These are phyloP conservation scores for Tiphia femorata DNA, from an alignment of 2,888 invertebrate genomes.

Conservation along the genomic window DNA sequence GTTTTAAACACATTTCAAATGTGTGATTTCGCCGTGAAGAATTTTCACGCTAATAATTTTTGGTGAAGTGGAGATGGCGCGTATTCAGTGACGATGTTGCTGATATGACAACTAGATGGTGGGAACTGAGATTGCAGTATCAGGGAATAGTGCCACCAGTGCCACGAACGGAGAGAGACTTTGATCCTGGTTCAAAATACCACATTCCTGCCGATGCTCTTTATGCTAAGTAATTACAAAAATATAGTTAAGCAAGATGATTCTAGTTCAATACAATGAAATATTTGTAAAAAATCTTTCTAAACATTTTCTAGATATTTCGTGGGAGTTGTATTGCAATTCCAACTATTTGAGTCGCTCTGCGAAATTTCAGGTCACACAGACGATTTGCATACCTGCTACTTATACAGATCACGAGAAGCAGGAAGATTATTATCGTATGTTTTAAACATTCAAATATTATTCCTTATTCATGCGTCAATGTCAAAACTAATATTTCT, in stretches of 20 bases:
- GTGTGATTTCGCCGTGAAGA: too few relatives aligned
- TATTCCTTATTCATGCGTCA: neutral
- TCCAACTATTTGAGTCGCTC: slow-evolving; percentile 85
- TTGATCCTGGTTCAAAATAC: slow-evolving; percentile 87
- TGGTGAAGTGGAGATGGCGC: slow-evolving; percentile 82
- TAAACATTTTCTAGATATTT: slow-evolving; percentile 80
- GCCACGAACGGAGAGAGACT: slow-evolving; percentile 79
- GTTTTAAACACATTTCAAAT: too few relatives aligned
- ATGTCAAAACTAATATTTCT: neutral
- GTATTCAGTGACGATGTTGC: slow-evolving; percentile 81
- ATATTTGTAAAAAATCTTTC: slow-evolving; percentile 4
- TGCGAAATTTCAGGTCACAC: slow-evolving; percentile 80
- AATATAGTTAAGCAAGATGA: slow-evolving; percentile 15
- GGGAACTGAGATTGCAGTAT: slow-evolving; percentile 80
- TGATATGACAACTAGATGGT: slow-evolving; percentile 82
- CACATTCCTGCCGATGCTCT: slow-evolving; percentile 82
- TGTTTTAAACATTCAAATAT: slow-evolving; percentile 42
- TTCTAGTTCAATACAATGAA: too few relatives aligned
- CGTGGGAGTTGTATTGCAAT: slow-evolving; percentile 84
- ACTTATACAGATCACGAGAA: slow-evolving; percentile 83
- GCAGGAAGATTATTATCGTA: slow-evolving; percentile 84
- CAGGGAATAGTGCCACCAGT: slow-evolving; percentile 83
- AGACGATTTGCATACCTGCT: slow-evolving; percentile 84
- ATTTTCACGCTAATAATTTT: neutral
- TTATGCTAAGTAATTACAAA: slow-evolving; percentile 70